Conservation (phyloP, 2,797 vertebrate genomes). For the Danio kyathit region DNA sequence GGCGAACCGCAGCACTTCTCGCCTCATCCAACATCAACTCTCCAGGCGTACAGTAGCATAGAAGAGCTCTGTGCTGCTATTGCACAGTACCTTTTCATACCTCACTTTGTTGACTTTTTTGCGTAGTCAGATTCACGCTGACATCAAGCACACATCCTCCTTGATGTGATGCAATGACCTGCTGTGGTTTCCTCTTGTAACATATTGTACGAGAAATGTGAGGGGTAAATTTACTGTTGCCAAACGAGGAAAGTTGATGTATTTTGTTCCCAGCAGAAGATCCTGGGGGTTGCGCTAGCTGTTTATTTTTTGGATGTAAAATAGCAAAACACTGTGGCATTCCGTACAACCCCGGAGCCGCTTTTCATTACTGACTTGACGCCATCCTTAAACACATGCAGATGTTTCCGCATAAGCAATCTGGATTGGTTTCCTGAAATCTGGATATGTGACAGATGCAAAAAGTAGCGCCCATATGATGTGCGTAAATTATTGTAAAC, state of each 20-base stretch:
- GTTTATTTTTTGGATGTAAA: slow-evolving; percentile 59
- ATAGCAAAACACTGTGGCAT: slow-evolving; percentile 59
- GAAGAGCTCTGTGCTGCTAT: background rate
- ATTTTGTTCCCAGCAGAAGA: slow-evolving; percentile 53
- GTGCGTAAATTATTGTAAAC: slow-evolving; percentile 56
- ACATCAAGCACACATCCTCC: slow-evolving; percentile 32
- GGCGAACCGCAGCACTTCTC: background rate
- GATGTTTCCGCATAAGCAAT: slow-evolving; percentile 77
- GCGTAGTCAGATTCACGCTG: background rate
- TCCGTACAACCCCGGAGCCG: slow-evolving; percentile 71
- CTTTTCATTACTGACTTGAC: slow-evolving; percentile 80
- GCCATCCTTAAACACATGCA: slow-evolving; percentile 80
- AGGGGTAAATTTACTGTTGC: slow-evolving; percentile 62
- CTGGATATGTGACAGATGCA: slow-evolving; percentile 63
- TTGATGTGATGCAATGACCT: slow-evolving; percentile 18
- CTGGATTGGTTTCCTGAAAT: slow-evolving; percentile 49
- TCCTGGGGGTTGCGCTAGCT: slow-evolving; percentile 60
- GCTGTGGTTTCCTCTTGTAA: slow-evolving; percentile 47
- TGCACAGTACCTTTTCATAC: background rate
- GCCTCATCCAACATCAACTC: background rate
- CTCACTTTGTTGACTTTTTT: background rate
- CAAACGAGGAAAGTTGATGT: slow-evolving; percentile 64
- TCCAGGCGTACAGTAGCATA: background rate
- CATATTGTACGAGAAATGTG: slow-evolving; percentile 54
- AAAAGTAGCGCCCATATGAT: slow-evolving; percentile 68